A percentile compares a stretch with the other conserved stretches of the same genome.
Evolutionary conservation across 2,888 invertebrate genomes (phyloP).

Genomic region (Trichogramma evanescens): DNA sequence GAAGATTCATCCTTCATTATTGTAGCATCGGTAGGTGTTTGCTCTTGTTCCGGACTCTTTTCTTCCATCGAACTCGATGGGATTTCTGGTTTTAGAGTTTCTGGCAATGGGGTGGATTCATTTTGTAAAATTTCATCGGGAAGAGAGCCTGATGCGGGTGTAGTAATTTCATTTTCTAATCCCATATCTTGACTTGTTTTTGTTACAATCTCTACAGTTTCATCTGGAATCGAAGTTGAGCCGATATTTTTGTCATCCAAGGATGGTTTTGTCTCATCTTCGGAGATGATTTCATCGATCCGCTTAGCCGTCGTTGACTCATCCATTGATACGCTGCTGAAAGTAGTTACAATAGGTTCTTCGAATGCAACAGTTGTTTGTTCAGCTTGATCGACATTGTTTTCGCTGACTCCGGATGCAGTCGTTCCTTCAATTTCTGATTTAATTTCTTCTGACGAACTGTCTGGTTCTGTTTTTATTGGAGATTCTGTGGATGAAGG

Average conservation of each 20-base stretch:
- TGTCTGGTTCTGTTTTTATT: conserved; percentile 20
- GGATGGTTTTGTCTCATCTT: too few species aligned
- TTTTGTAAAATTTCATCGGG: background rate
- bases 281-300: too few species aligned
- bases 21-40: conserved; percentile 2
- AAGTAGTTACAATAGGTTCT: conserved; percentile 5
- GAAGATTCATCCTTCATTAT: background rate
- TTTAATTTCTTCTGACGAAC: conserved; percentile 18
- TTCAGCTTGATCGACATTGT: conserved; percentile 7
- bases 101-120: conserved; percentile 15
- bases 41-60: background rate
- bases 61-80: background rate
- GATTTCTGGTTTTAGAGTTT: background rate
- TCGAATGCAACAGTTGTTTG: conserved; percentile 5
- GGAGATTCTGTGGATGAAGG: conserved; percentile 6
- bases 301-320: conserved; percentile 5
- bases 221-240: too few species aligned
- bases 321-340: too few species aligned
- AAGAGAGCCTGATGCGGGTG: conserved; percentile 7
- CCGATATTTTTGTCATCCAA: too few species aligned
- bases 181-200: conserved; percentile 16
- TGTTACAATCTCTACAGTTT: conserved; percentile 12
- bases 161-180: conserved; percentile 23
- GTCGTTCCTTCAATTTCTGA: too few species aligned
- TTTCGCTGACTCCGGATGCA: too few species aligned